A percentile compares a stretch with the other conserved stretches of the same genome.
These are phyloP conservation scores for Aurelia coerulea DNA, from an alignment of 30 jellyfish, hydroid and myxozoan species.

Conservation along the genomic window DNA sequence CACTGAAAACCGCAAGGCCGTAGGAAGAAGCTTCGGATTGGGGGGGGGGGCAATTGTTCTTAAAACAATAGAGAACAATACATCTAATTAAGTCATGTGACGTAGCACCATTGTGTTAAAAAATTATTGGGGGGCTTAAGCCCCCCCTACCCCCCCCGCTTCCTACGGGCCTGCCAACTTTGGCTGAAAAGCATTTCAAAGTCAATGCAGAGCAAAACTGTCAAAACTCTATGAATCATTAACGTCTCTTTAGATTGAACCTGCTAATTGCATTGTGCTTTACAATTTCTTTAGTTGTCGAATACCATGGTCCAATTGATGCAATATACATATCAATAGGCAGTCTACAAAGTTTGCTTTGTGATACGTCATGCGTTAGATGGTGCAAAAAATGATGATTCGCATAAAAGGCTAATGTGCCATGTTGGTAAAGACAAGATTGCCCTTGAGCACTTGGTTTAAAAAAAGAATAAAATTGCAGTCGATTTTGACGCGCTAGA, in stretches of 20 bases:
- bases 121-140: too few relatives aligned
- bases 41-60: too few relatives aligned
- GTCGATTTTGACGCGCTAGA: conserved; percentile 4
- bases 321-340: conserved; percentile 47
- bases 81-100: too few relatives aligned
- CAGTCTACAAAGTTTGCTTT: conserved; percentile 24
- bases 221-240: too few relatives aligned
- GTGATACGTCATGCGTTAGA: conserved; percentile 4
- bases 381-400: conserved; percentile 2
- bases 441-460: conserved; percentile 16
- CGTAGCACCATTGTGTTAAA: too few relatives aligned
- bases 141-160: too few relatives aligned
- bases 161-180: too few relatives aligned
- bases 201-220: too few relatives aligned
- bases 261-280: conserved; percentile 40
- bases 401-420: conserved; percentile 23
- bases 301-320: conserved; percentile 37
- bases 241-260: not conserved
- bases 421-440: conserved; percentile 40
- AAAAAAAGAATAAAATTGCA: conserved; percentile 20
- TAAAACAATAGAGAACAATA: too few relatives aligned
- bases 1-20: too few relatives aligned
- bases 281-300: conserved; percentile 31
- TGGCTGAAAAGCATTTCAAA: too few relatives aligned
- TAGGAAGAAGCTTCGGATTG: too few relatives aligned